phyloP scores from a whole-genome alignment of 23 tunicate genomes.

The Botrylloides violaceus region DNA sequence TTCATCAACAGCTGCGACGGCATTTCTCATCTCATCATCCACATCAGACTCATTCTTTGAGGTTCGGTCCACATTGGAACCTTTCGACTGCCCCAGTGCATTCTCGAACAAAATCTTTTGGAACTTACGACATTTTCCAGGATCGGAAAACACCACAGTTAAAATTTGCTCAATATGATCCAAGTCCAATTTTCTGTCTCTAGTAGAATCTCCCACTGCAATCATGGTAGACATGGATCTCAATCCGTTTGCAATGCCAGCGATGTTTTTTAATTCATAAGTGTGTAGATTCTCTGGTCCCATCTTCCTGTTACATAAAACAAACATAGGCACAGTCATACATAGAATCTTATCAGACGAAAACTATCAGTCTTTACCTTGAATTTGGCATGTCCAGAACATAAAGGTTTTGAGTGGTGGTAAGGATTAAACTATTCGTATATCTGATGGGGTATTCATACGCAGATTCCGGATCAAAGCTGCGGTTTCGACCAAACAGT shows the following conservation, averaged over 20 bases:
- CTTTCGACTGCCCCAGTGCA: not conserved
- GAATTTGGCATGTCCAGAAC: not conserved
- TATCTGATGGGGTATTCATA: not conserved
- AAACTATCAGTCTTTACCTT: not conserved
- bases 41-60: not conserved
- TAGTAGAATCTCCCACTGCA: not conserved
- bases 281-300: not conserved
- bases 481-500: not conserved
- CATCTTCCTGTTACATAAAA: not conserved
- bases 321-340: too few relatives aligned
- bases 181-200: conserved; percentile 7
- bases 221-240: not conserved
- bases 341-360: not conserved
- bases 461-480: not conserved
- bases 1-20: not conserved
- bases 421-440: not conserved
- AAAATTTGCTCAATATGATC: not conserved
- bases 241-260: not conserved
- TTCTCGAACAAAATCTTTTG: not conserved
- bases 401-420: not conserved
- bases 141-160: not conserved
- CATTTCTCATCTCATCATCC: too few relatives aligned
- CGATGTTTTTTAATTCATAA: not conserved
- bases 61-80: not conserved
- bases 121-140: conserved; percentile 8